Evolutionary conservation across 2,888 invertebrate species (phyloP), one percentile per base, ranked within the genome.

Genomic region (Hydrotaea diabolus): DNA sequence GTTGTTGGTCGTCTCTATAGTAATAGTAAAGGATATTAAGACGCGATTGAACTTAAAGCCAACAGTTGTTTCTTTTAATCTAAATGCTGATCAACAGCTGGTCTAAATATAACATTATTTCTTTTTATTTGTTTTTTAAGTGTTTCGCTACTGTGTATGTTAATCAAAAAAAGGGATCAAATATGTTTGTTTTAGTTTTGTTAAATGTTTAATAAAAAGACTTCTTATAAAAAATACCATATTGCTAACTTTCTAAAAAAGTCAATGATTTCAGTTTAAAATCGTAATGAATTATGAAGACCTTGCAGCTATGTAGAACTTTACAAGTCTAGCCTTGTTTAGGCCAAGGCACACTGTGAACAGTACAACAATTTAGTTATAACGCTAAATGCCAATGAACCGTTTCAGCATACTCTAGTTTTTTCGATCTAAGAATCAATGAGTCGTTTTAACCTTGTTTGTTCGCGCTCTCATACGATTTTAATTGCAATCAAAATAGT

Each of bases 41-140:
- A 5, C 62, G 31, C 26, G 23, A 53, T 73, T 72, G 21, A 49
- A 39, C 17, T 39, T 26, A 31, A 31, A 31, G 7, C 31, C 31
- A 7, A 31, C 31, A 31, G 39, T 8, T 23, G 43, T 77, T 77
- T 74, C n/a, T 77, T 82, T 79, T 23, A 79, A 49, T 77, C 57
- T 73, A 71, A 80, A 74, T 79, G 79, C 85, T 85, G 82, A 77
- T 85, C 85, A 85, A 85, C 85, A 82, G 85, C 85, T 55, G 31
- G 9, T 81, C 64, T 82, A 71, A 77, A 72, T 23, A 74, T 49
- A 66, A 73, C 39, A 39, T 26, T 53, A 39, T 75, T 64, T 15
- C 66, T 80, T 43, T 75, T 31, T 31, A 7, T 49, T 71, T 64
- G 15, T 66, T 80, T 43, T 75, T n/a, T n/a, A n/a, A n/a, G n/a